Percentiles rank a stretch among this genome's conserved stretches.
These are phyloP conservation scores for human DNA, from an alignment of 2,113 vertebrate species.

Conservation along the genomic window GRCh38 chr5:35612501-35613000, in stretches of 20 bases:
- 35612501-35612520: neutral
- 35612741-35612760: neutral
- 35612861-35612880: neutral
- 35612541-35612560: neutral
- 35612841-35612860: constrained; percentile 1
- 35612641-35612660: neutral
- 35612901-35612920: neutral
- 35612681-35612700: neutral
- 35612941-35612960: neutral
- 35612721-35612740: neutral
- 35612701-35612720: neutral
- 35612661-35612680: neutral
- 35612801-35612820: neutral
- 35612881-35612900: neutral
- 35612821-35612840: neutral
- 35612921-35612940: neutral
- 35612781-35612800: constrained; percentile 2
- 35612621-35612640: neutral
- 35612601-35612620: neutral
- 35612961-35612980: neutral
- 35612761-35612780: neutral
- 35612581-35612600: neutral
- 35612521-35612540: neutral
- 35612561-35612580: neutral
- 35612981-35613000: neutral